phyloP scores from a whole-genome alignment of 2,113 vertebrate genomes.

The Sebastes fasciatus region DNA sequence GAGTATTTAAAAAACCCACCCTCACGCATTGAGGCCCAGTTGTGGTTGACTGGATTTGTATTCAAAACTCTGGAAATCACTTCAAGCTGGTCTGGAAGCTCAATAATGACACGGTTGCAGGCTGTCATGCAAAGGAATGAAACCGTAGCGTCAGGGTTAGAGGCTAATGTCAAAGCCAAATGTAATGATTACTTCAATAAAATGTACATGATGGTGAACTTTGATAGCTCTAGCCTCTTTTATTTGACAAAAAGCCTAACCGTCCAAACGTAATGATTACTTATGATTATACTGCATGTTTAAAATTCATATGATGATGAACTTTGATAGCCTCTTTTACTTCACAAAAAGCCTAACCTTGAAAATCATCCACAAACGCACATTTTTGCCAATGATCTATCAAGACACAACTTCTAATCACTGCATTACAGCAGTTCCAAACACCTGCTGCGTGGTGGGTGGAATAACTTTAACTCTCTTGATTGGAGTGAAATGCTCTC shows the following conservation, averaged over 20 bases:
- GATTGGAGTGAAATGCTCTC: constrained; percentile 11
- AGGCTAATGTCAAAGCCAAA: not conserved
- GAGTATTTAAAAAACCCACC: constrained; percentile 18
- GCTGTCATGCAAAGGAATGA: constrained; percentile 44
- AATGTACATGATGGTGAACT: not conserved
- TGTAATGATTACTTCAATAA: no score
- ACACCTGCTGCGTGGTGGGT: constrained; percentile 25
- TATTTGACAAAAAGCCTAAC: not conserved
- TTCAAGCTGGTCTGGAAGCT: constrained; percentile 62
- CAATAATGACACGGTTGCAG: constrained; percentile 41
- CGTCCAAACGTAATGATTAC: not conserved
- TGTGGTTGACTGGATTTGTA: constrained; percentile 59
- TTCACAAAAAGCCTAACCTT: not conserved
- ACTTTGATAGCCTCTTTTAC: not conserved
- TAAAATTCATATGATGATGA: not conserved
- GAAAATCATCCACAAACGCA: constrained; percentile 6
- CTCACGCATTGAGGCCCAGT: constrained; percentile 48
- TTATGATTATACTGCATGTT: not conserved
- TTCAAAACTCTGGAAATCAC: constrained; percentile 68
- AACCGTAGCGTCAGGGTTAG: constrained; percentile 4
- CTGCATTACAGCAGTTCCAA: not conserved
- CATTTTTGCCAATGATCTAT: not conserved
- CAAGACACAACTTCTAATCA: not conserved
- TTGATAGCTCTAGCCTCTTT: no score
- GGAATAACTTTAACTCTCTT: not conserved